Evolutionary conservation across 2,888 invertebrate genomes (phyloP), one percentile per base, ranked within the genome.

Genomic region (Sthenelais limicola): DNA sequence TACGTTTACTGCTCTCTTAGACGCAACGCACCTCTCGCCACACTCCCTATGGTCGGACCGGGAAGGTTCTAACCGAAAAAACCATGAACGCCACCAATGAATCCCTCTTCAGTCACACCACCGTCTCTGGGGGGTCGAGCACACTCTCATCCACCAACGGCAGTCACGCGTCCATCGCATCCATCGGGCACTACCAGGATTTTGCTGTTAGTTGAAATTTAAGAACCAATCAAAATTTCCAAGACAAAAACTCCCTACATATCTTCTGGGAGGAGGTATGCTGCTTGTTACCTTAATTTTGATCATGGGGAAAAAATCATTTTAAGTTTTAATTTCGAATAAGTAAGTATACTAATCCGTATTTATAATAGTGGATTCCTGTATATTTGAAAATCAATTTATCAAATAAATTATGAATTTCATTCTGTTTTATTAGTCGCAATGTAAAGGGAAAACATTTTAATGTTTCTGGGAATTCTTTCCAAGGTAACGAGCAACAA

Each of bases 171-270:
- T 77, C 77, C 28, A 51, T 77, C 1, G 66, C 52, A 9, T 71
- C 77, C 18, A 71, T 77, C 3, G 75, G 74, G 12, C 73, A 24
- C n/a, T 77, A 76, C 66, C 54, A 73, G 15, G 77, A 77, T 38
- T 77, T 77, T 51, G 76, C 77, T 35, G 77, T 77, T 49, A 75
- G 77, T 74, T 51, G n/a, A 26, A 51, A 35, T 48, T 28, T 32
- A 24, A n/a, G n/a, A 21, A 1, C 30, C 18, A 30, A 28, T 68
- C 32, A 21, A n/a, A n/a, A n/a, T n/a, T n/a, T n/a, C n/a, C n/a
- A 30, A 12, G 28, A 58, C 58, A 15, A 33, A 26, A 15, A 35
- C 32, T 18, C 32, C 30, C 30, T 12, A 30, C 58, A 30, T 24
- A 58, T 32, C 24, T 9, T 24, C 24, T 33, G 30, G 69, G 47